Evolutionary conservation across 2,888 invertebrate genomes (phyloP), one percentile per base, ranked within the genome.

Genomic region (Pegoplata infirma): DNA sequence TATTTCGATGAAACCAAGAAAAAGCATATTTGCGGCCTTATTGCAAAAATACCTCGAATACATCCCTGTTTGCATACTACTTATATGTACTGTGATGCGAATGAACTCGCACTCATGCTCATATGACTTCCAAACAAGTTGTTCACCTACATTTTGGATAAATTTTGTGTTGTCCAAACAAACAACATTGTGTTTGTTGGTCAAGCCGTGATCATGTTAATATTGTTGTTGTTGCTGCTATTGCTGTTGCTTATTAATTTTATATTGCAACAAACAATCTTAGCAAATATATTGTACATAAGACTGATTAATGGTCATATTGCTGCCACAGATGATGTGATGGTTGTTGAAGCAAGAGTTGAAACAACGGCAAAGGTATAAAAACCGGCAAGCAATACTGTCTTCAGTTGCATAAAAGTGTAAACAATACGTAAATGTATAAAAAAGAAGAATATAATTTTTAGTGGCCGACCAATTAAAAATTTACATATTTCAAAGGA

Each of bases 91-190:
- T n/a, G n/a, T n/a, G n/a, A n/a, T n/a, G n/a, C n/a, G n/a, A n/a
- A n/a, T n/a, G n/a, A 25, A 25, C 25, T 25, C 25, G 3, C 3
- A 40, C n/a, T 40, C n/a, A n/a, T 40, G n/a, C 17, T 36, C 16
- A 28, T 56, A 44, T 55, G 49, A 69, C 56, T 76, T n/a, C 69
- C 51, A 74, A 74, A 75, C 67, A 79, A 79, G 79, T 79, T 79
- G 79, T 75, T 79, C 79, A 79, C 79, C 79, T 79, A 79, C 79
- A 79, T 79, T 79, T 79, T 23, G 16, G 44, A 5, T 40, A n/a
- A 8, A n/a, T n/a, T 40, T 40, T 40, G n/a, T n/a, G 19, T 55
- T 75, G 68, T 68, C 61, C 61, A 61, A 68, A 53, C 67, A 28
- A 63, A 47, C 47, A 67, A 49, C 17, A 21, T 67, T 46, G 14